Evolutionary conservation across 64 coral and sea anemone genomes (phyloP), one percentile per base, ranked within the genome.

Genomic region (Hydrozoanthus tunicans): DNA sequence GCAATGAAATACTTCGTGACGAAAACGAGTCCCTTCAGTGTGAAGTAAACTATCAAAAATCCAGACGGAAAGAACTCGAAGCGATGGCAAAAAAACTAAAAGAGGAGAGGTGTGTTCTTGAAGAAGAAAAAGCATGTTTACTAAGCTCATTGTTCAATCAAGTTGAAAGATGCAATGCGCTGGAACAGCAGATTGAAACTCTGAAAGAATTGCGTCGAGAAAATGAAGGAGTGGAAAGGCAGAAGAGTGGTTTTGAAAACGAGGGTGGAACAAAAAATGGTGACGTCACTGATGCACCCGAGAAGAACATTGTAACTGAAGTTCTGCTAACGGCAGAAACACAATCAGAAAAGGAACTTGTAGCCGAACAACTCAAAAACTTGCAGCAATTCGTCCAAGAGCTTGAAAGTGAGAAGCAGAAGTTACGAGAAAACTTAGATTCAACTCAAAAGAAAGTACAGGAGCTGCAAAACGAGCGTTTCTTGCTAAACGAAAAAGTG

Each of bases 101-200:
- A 72, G 91, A 93, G 7, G 92, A 97, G 74, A 94, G 89, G 56
- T 86, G 89, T 6, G 91, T 81, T 53, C 61, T 97, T 64, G 95
- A 97, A 71, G 95, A 97, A 73, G 95, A 97, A 82, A 97, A 97
- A 53, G 83, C 91, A 11, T 97, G 95, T 90, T 61, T 97, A 9
- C 59, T 97, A 9, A 93, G 90, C 17, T 97, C 95, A 1, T 73
- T 97, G 14, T 97, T 91, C 62, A 93, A 97, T 83, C 95, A 97
- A 79, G 77, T 97, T 55, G 95, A 97, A 25, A 91, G 90, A 59
- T 94, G 93, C 53, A 90, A 97, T 12, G 53, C 93, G 55, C 79
- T 97, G 23, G 92, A 97, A 62, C 58, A 92, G 54, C 95, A 97
- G 79, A 92, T 94, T 88, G 78, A 92, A 70, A 73, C 81, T 82